Conservation (phyloP, 2,888 invertebrate species). For the Masnerella sp. region DNA sequence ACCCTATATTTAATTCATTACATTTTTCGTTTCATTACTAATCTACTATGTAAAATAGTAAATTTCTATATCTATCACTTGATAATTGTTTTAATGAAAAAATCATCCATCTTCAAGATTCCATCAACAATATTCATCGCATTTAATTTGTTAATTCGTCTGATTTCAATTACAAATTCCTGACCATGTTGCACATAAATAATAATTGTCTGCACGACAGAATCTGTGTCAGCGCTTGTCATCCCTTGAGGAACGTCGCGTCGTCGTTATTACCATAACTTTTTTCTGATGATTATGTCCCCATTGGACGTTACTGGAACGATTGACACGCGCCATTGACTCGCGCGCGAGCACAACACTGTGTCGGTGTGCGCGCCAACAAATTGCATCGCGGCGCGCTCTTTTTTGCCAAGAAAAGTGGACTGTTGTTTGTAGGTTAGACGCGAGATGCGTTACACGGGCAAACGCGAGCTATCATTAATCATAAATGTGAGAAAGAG, state of each 20-base stretch:
- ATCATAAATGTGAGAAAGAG: conserved; percentile 53
- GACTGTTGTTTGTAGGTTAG: conserved; percentile 55
- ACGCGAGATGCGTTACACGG: conserved; percentile 45
- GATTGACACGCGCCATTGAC: conserved; percentile 53
- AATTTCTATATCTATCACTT: no score
- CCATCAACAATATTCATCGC: neutral
- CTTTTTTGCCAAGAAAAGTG: conserved; percentile 43
- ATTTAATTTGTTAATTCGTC: no score
- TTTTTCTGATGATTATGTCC: conserved; percentile 35
- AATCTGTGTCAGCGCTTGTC: conserved; percentile 37
- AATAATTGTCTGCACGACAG: conserved; percentile 10
- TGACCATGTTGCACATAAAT: conserved; percentile 13
- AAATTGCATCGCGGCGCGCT: conserved; percentile 33
- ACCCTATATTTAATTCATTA: no score
- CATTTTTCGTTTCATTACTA: no score
- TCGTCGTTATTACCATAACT: conserved; percentile 21
- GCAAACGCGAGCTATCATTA: conserved; percentile 30
- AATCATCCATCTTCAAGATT: neutral
- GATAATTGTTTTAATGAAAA: no score
- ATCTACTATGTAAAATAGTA: no score
- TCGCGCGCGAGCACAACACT: conserved; percentile 7
- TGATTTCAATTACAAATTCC: conserved; percentile 13
- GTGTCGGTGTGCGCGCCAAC: conserved; percentile 11
- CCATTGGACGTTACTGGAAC: conserved; percentile 38
- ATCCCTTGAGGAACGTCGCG: conserved; percentile 35